A percentile compares a stretch with the other conserved stretches of the same genome.
Evolutionary conservation across 2,113 vertebrate genomes (phyloP).

Genomic region (Thunnus maccoyii): DNA sequence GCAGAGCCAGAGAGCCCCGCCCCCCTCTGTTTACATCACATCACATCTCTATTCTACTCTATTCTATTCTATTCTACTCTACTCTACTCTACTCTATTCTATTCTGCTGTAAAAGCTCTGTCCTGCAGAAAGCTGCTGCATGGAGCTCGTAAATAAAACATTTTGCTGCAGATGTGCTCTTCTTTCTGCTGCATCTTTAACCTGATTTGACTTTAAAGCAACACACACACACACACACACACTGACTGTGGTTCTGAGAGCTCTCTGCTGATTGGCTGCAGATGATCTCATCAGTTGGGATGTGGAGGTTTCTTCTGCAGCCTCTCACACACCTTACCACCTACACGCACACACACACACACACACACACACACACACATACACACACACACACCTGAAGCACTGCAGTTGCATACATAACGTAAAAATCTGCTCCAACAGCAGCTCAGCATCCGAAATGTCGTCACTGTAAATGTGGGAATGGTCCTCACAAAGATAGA

Average conservation of each 20-base stretch:
- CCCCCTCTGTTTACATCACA: neutral
- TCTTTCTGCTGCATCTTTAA: constrained; percentile 49
- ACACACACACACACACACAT: constrained; percentile 24
- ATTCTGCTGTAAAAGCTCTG: neutral
- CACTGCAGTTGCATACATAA: neutral
- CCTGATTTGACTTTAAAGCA: neutral
- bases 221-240: constrained; percentile 24
- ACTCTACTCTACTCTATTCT: neutral
- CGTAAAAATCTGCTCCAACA: neutral
- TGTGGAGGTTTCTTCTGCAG: constrained; percentile 72
- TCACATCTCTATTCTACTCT: too few relatives aligned
- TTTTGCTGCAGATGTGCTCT: constrained; percentile 22
- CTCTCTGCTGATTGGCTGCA: constrained; percentile 80
- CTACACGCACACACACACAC: constrained; percentile 37
- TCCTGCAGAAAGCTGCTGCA: neutral
- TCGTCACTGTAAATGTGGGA: neutral
- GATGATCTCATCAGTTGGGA: constrained; percentile 82
- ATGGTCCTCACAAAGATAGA: neutral
- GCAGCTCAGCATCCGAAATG: neutral
- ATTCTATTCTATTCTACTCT: neutral
- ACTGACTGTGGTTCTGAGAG: neutral
- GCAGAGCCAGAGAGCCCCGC: constrained; percentile 28
- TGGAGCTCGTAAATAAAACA: neutral
- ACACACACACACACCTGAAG: neutral
- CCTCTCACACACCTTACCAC: constrained; percentile 31